These are phyloP conservation scores for Streptopelia turtur DNA, from an alignment of 2,797 vertebrate genomes.

Conservation along the genomic window DNA sequence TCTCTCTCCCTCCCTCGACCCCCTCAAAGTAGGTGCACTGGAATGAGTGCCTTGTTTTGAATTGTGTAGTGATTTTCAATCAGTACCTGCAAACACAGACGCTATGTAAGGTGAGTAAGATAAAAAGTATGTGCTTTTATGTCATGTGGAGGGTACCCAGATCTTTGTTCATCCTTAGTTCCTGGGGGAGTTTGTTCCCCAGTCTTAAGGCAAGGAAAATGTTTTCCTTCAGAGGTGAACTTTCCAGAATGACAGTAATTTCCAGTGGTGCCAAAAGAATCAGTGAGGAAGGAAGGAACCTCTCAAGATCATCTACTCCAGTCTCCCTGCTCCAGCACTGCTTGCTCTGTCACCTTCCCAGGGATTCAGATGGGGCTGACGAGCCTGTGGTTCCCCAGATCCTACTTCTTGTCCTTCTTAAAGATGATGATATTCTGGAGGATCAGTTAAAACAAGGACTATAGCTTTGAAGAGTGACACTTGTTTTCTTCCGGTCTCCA, in stretches of 20 bases:
- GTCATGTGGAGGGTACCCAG: not conserved
- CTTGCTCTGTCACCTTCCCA: not conserved
- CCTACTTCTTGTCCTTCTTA: not conserved
- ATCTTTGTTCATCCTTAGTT: not conserved
- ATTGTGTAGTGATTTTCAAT: not conserved
- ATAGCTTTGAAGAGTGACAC: not conserved
- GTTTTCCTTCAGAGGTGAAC: not conserved
- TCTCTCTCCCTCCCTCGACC: accelerated
- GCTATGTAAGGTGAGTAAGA: not conserved
- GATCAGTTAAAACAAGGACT: not conserved
- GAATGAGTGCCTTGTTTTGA: not conserved
- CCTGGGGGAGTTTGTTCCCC: not conserved
- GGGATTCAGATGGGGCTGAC: not conserved
- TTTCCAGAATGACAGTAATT: not conserved
- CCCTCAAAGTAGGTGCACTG: not conserved
- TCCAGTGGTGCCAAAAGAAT: not conserved
- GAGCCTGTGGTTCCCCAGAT: not conserved
- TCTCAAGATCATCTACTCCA: not conserved
- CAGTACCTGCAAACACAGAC: not conserved
- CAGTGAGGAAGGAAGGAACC: not conserved
- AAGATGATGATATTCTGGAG: not conserved
- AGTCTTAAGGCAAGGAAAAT: not conserved
- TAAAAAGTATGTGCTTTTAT: not conserved
- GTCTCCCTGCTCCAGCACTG: not conserved
- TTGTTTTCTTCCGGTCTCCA: not conserved